Base-by-base conservation (phyloP, 2,113 vertebrate genomes). In the Paratilapia polleni region DNA sequence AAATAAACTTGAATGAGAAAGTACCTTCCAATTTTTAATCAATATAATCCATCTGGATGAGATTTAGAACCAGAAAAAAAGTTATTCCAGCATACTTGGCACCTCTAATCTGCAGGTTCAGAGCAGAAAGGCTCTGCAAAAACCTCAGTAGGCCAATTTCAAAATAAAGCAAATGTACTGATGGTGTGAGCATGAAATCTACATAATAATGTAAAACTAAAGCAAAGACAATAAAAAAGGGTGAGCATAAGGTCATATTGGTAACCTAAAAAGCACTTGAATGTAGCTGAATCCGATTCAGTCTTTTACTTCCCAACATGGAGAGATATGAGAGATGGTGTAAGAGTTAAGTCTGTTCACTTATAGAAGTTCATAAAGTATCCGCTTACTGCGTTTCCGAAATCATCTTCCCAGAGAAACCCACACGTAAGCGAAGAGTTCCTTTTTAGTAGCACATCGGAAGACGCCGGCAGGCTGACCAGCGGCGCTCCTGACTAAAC, bases 231-330 rank as follows among this genome's bases (percentile, higher is more conserved):
- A 68, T 59, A 80, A 26, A 77, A 19, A 76, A 89, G 73, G 75
- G 73, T 83, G 88, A 88, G 57, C 78, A 70, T 90, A 90, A 91
- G 83, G 90, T 91, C 82, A 86, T 89, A 78, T 49, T 74, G 78
- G 83, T 70, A 91, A 92, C 90, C 12, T 60, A 86, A 90, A 90
- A 94, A 89, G 86, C 86, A 91, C 81, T 90, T 92, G n/a, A 81
- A 81, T 77, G 82, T 52, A 57, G 79, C 28, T 76, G 12, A 86
- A 82, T 84, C 64, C 58, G 52, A 76, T 84, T 87, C 36, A 41
- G 36, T 36, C 28, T 74, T 81, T 56, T 80, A 24, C 80, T 74
- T 89, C n/a, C 59, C 81, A 77, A 79, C 15, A 36, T 4, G 74
- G 80, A 88, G 43, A 82, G 36, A 73, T 62, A 76, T 82, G 79